A percentile compares a stretch with the other conserved stretches of the same genome.
Conservation (phyloP, 2,113 vertebrate genomes). For the Sula dactylatra region DNA sequence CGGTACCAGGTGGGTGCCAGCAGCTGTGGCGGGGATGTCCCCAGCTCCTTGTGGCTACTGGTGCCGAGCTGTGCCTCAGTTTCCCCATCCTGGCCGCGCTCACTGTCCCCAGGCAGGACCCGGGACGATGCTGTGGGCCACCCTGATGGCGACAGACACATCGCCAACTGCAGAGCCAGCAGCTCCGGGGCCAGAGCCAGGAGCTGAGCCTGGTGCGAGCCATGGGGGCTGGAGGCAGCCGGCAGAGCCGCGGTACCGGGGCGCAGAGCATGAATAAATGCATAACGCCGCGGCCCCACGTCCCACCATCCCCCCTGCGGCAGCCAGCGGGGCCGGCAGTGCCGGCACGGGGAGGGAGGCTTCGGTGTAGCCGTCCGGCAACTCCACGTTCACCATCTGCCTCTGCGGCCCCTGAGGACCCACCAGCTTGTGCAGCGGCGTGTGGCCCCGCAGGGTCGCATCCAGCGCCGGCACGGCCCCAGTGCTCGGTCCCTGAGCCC, state of each 20-base stretch:
- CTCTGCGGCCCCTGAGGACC: neutral
- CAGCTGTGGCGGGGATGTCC: neutral
- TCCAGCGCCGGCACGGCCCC: neutral
- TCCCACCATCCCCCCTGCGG: neutral
- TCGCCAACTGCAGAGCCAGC: neutral
- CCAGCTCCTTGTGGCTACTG: neutral
- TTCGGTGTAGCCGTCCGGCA: neutral
- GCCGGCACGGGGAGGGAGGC: neutral
- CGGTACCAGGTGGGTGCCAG: neutral
- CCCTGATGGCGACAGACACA: neutral
- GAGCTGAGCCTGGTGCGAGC: neutral
- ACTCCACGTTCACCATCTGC: neutral
- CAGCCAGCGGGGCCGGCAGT: neutral
- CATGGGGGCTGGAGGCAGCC: neutral
- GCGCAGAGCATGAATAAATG: conserved; percentile 75
- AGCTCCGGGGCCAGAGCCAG: neutral
- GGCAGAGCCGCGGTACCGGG: neutral
- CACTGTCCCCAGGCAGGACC: neutral
- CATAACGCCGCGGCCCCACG: conserved; percentile 22
- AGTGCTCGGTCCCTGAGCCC: neutral
- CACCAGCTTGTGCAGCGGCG: neutral
- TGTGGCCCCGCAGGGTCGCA: neutral
- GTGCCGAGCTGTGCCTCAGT: neutral
- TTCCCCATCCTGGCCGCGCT: neutral
- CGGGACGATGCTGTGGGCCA: neutral